These are phyloP conservation scores for Ariopsis seemanni DNA, from an alignment of 2,113 vertebrate species.

Conservation along the genomic window DNA sequence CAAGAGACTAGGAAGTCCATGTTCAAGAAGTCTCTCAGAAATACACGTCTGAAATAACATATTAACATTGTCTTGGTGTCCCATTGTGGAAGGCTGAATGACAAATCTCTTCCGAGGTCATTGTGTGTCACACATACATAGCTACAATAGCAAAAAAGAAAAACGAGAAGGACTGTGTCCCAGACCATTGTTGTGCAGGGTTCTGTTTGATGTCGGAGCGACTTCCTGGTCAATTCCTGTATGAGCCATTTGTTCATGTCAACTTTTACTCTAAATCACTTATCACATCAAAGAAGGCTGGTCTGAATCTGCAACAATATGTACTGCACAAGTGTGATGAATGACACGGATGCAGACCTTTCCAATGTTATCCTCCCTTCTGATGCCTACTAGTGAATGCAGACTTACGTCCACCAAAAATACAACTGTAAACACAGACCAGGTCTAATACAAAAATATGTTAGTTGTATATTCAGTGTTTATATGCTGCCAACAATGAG, in stretches of 20 bases:
- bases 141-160: constrained; percentile 52
- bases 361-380: constrained; percentile 66
- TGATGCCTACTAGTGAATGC: constrained; percentile 63
- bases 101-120: constrained; percentile 60
- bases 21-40: constrained; percentile 48
- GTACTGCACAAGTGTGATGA: constrained; percentile 65
- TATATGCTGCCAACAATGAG: neutral
- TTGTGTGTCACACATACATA: constrained; percentile 53
- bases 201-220: constrained; percentile 72
- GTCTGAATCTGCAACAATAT: constrained; percentile 68
- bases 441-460: neutral
- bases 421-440: constrained; percentile 45
- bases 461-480: neutral
- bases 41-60: constrained; percentile 60
- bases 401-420: constrained; percentile 62
- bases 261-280: constrained; percentile 74
- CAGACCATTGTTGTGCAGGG: constrained; percentile 67
- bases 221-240: constrained; percentile 73
- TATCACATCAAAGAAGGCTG: constrained; percentile 74
- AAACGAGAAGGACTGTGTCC: constrained; percentile 55
- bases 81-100: constrained; percentile 40
- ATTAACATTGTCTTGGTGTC: constrained; percentile 47
- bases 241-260: constrained; percentile 73
- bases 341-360: constrained; percentile 72
- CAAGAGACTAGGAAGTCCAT: constrained; percentile 47